Evolutionary conservation across 53 echinoderm and acorn worm species (phyloP).

Genomic region (Echinarachnius parma): DNA sequence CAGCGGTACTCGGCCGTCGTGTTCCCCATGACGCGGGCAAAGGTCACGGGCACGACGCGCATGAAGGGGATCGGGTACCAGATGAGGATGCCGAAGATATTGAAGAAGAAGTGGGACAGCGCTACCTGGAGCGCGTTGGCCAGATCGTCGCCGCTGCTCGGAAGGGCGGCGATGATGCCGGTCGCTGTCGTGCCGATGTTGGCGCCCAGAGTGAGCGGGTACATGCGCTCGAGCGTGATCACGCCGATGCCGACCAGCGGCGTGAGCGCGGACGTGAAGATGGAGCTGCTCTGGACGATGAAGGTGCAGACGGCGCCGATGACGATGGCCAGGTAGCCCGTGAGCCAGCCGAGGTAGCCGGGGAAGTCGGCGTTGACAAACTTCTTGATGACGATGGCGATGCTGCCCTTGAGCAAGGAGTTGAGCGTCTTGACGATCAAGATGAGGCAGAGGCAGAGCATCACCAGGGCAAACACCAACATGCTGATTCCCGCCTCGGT

Average conservation of each 20-base stretch:
- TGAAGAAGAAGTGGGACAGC: slow-evolving; percentile 90
- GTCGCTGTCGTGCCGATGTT: slow-evolving; percentile 97
- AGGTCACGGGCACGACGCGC: slow-evolving; percentile 61
- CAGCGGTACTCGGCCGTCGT: slow-evolving; percentile 95
- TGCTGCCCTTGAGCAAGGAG: slow-evolving; percentile 83
- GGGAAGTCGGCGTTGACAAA: slow-evolving; percentile 95
- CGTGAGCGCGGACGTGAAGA: slow-evolving; percentile 94
- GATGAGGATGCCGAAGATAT: slow-evolving; percentile 82
- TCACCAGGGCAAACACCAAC: slow-evolving; percentile 57
- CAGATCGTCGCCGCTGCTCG: slow-evolving; percentile 58
- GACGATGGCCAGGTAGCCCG: slow-evolving; percentile 91
- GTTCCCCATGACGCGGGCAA: slow-evolving; percentile 77
- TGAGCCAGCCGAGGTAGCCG: slow-evolving; percentile 59
- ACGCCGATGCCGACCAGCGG: slow-evolving; percentile 95
- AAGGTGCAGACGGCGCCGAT: slow-evolving; percentile 82
- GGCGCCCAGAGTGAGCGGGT: slow-evolving; percentile 89
- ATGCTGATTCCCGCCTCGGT: slow-evolving; percentile 63
- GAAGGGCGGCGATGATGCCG: slow-evolving; percentile 81
- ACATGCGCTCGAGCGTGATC: slow-evolving; percentile 89
- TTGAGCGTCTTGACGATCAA: slow-evolving; percentile 90
- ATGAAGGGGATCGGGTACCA: slow-evolving; percentile 93
- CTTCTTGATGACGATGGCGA: slow-evolving; percentile 76
- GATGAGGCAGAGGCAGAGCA: slow-evolving; percentile 81
- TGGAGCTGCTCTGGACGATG: slow-evolving; percentile 94
- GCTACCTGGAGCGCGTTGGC: slow-evolving; percentile 79